These are phyloP conservation scores for Sipha maydis DNA, from an alignment of 2,888 invertebrate genomes.

Conservation along the genomic window DNA sequence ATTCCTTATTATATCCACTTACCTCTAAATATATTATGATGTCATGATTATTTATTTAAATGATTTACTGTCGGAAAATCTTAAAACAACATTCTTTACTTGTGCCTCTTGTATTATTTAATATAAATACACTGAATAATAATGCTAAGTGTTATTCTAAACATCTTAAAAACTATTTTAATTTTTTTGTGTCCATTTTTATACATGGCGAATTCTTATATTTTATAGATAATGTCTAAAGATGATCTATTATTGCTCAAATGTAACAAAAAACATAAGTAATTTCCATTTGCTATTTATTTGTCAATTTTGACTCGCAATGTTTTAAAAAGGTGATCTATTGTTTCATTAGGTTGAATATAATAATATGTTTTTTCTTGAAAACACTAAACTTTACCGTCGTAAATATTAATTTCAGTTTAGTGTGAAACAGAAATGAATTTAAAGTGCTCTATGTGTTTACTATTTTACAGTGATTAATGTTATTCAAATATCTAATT, in stretches of 20 bases:
- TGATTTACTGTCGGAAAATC: not conserved
- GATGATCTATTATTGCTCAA: too few species aligned
- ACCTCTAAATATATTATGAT: not conserved
- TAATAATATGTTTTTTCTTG: not conserved
- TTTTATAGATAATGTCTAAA: too few species aligned
- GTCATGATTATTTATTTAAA: not conserved
- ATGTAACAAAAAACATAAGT: too few species aligned
- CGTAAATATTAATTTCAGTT: not conserved
- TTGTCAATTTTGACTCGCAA: too few species aligned
- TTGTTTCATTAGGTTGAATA: not conserved
- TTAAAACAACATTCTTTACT: not conserved
- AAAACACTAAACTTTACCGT: not conserved
- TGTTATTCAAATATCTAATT: not conserved
- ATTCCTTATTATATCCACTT: not conserved
- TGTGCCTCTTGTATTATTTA: not conserved
- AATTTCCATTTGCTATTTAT: too few species aligned
- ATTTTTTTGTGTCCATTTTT: too few species aligned
- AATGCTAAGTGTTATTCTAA: too few species aligned
- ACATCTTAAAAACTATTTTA: too few species aligned
- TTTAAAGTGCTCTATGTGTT: not conserved
- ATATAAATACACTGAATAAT: too few species aligned
- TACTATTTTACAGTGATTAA: not conserved
- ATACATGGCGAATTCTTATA: too few species aligned
- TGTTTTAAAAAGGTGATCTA: not conserved
- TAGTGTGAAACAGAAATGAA: too few species aligned